phyloP scores from a whole-genome alignment of 2,888 invertebrate genomes.

The Chaetogeoica ovagalla region DNA sequence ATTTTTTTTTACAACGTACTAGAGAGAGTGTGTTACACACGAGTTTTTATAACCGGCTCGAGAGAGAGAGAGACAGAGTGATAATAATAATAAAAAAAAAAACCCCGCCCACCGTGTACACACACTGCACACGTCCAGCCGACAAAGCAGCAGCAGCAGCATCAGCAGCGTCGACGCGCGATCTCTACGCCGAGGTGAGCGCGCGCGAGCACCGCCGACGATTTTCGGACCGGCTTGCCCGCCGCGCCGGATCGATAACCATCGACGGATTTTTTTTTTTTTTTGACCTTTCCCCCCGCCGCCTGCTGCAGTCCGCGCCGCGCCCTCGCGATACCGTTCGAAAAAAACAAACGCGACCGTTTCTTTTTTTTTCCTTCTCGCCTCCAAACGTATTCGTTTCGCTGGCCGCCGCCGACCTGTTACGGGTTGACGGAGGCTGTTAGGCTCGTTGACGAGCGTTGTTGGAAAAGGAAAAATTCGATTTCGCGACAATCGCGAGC shows the following conservation, averaged over 20 bases:
- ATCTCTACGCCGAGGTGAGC: not conserved
- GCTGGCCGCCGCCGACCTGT: too few species aligned
- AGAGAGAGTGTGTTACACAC: not conserved
- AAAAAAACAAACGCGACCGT: not conserved
- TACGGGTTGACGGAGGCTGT: too few species aligned
- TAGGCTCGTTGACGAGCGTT: too few species aligned
- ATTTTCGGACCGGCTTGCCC: constrained; percentile 8
- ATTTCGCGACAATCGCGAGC: too few species aligned
- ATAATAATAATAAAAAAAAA: too few species aligned
- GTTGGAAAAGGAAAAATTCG: too few species aligned
- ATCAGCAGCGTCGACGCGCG: constrained; percentile 3
- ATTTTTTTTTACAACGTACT: not conserved
- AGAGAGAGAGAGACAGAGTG: constrained; percentile 4
- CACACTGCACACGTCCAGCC: not conserved
- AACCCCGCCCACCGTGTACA: constrained; percentile 19
- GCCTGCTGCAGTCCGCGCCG: not conserved
- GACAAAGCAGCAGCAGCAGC: constrained; percentile 31
- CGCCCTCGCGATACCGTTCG: not conserved
- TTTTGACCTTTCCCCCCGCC: constrained; percentile 12
- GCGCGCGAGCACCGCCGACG: constrained; percentile 23
- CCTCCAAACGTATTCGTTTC: too few species aligned
- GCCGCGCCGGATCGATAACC: constrained; percentile 10
- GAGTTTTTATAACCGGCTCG: constrained; percentile 47
- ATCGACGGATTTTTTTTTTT: constrained; percentile 15
- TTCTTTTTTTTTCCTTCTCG: too few species aligned